phyloP scores from a whole-genome alignment of 2,113 vertebrate species.

The Gymnorhina tibicen region DNA sequence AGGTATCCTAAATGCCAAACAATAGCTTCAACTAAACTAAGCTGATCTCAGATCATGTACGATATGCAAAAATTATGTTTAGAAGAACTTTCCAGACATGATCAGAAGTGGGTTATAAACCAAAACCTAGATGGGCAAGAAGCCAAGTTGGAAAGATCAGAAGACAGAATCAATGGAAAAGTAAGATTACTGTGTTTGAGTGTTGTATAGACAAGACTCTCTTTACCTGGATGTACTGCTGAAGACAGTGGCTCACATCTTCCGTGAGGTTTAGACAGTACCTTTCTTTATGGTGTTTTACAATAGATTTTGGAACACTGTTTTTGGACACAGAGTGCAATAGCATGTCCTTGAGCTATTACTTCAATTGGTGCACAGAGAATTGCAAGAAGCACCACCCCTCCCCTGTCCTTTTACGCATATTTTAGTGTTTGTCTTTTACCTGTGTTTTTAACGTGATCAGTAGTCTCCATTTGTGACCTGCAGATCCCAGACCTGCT shows the following conservation, averaged over 20 bases:
- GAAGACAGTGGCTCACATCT: neutral
- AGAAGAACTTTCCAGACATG: neutral
- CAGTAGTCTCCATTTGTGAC: neutral
- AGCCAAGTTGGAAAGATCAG: neutral
- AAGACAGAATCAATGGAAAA: neutral
- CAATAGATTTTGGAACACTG: neutral
- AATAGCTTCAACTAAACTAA: neutral
- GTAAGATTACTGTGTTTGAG: neutral
- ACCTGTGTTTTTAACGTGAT: neutral
- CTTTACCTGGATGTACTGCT: neutral
- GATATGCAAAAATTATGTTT: neutral
- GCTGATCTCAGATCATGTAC: neutral
- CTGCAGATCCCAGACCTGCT: neutral
- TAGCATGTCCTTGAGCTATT: neutral
- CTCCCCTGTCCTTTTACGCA: neutral
- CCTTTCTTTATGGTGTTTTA: neutral
- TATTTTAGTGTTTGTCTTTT: neutral
- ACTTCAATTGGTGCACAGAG: neutral
- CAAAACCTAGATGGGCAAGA: neutral
- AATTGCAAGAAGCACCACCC: neutral
- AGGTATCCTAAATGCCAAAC: neutral
- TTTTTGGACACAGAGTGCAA: neutral
- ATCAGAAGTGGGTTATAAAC: neutral
- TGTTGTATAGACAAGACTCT: neutral
- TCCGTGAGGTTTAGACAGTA: neutral